phyloP scores from a whole-genome alignment of 2,888 invertebrate genomes.

The Chesias legatella region DNA sequence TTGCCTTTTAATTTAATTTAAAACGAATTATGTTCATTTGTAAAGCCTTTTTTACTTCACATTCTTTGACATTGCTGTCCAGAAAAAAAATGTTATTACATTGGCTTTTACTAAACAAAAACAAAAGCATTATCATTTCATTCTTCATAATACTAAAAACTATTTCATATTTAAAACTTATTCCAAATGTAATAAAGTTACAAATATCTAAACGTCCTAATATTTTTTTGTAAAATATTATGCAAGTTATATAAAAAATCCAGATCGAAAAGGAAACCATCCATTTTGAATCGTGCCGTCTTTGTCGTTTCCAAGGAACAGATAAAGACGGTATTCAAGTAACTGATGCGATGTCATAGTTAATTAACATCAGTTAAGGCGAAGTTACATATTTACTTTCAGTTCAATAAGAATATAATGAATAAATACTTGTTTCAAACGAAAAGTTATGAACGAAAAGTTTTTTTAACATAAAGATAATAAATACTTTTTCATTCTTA shows the following conservation, averaged over 20 bases:
- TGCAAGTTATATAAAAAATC: slow-evolving; percentile 11
- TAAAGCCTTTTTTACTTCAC: no score
- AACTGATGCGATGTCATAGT: slow-evolving; percentile 66
- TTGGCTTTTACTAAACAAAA: slow-evolving; percentile 25
- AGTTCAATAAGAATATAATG: no score
- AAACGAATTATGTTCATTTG: no score
- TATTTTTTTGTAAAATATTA: background rate
- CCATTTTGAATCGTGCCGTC: slow-evolving; percentile 32
- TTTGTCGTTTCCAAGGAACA: slow-evolving; percentile 31
- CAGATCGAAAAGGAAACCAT: slow-evolving; percentile 51
- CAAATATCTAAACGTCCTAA: background rate
- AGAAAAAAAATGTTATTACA: slow-evolving; percentile 15
- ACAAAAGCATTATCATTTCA: slow-evolving; percentile 23
- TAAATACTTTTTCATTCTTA: no score
- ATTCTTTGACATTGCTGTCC: background rate
- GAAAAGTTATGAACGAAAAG: no score
- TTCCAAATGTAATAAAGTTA: background rate
- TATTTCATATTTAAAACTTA: slow-evolving; percentile 11
- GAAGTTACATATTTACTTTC: slow-evolving; percentile 23
- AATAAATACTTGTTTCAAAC: no score
- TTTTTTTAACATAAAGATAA: no score
- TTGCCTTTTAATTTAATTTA: no score
- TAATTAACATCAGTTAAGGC: slow-evolving; percentile 66
- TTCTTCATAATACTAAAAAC: background rate
- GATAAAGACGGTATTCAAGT: slow-evolving; percentile 45